A percentile compares a stretch with the other conserved stretches of the same genome.
phyloP scores from a whole-genome alignment of 35 echinoderm and acorn worm genomes.

The Ophiothrix spiculata region DNA sequence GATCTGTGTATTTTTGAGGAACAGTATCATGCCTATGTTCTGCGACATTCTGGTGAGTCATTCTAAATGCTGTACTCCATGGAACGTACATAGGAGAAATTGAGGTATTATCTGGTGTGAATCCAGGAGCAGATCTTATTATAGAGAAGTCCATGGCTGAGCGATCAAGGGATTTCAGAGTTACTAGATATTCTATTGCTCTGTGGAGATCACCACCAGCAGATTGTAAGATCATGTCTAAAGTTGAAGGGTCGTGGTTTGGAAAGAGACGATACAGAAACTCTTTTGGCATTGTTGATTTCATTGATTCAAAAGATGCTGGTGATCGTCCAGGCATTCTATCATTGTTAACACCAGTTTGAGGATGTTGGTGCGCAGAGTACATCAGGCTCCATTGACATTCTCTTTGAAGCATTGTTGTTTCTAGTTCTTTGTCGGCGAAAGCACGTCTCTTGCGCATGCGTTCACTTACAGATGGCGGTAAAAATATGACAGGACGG shows the following conservation, averaged over 20 bases:
- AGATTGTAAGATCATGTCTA: background rate
- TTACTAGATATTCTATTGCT: constrained; percentile 30
- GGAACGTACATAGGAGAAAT: constrained; percentile 15
- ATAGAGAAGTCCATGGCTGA: background rate
- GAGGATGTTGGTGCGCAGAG: background rate
- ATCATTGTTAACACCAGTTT: background rate
- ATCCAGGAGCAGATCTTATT: background rate
- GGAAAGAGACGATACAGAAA: constrained; percentile 22
- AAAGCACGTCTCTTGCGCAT: constrained; percentile 95
- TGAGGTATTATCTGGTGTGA: background rate
- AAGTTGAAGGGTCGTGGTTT: background rate
- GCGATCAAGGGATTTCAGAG: background rate
- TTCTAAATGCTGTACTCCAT: background rate
- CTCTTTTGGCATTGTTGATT: background rate
- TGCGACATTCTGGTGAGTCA: background rate
- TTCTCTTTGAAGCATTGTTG: constrained; percentile 88
- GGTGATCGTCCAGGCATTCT: background rate
- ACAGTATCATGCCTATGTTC: background rate
- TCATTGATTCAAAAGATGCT: background rate
- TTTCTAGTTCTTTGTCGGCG: constrained; percentile 90
- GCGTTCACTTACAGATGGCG: constrained; percentile 82
- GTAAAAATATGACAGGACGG: constrained; percentile 80
- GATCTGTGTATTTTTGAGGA: background rate
- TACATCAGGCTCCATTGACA: constrained; percentile 74
- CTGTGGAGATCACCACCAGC: constrained; percentile 1